These are phyloP conservation scores for Anomalospiza imberbis DNA, from an alignment of 2,797 vertebrate genomes.

Conservation along the genomic window DNA sequence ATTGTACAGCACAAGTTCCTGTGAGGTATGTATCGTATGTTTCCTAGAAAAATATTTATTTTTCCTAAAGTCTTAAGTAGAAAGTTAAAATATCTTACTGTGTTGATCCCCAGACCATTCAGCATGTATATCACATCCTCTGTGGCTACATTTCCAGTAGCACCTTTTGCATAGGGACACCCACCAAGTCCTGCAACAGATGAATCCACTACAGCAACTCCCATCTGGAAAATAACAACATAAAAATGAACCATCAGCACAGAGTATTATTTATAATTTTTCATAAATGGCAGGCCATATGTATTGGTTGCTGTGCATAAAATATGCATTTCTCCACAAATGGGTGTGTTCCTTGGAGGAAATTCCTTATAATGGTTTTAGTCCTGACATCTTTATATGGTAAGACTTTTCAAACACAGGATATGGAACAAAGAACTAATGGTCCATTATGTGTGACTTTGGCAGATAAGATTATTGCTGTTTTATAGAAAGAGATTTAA, in stretches of 20 bases:
- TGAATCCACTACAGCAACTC: slow-evolving; percentile 83
- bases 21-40: rapidly evolving
- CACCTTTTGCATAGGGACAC: slow-evolving; percentile 84
- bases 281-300: neutral
- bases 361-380: neutral
- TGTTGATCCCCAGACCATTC: slow-evolving; percentile 81
- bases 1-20: neutral
- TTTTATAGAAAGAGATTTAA: neutral
- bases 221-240: slow-evolving; percentile 78
- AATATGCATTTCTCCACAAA: neutral
- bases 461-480: neutral
- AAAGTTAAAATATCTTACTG: slow-evolving; percentile 74
- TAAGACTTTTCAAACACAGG: neutral
- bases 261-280: neutral
- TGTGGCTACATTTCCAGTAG: slow-evolving; percentile 85
- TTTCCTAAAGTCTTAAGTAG: neutral
- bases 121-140: slow-evolving; percentile 88
- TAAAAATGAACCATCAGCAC: neutral
- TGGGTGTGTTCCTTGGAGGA: neutral
- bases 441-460: neutral
- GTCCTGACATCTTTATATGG: neutral
- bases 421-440: neutral
- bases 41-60: neutral
- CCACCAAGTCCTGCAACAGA: slow-evolving; percentile 84
- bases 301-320: neutral